phyloP scores from a whole-genome alignment of 2,113 vertebrate species.

The Indicator indicator region DNA sequence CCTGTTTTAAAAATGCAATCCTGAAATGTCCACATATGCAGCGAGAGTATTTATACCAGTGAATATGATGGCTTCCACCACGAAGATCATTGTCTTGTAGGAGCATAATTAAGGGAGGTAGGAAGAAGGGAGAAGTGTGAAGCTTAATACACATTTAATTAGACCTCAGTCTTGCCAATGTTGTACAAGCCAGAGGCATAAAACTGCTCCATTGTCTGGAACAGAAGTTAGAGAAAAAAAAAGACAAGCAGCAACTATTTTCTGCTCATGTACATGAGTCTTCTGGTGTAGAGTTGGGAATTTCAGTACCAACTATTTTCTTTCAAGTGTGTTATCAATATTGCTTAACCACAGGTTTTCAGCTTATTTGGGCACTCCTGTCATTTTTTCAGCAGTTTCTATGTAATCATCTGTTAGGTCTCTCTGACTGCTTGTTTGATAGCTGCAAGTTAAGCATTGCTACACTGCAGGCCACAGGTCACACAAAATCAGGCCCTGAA shows the following conservation, averaged over 20 bases:
- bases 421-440: background rate
- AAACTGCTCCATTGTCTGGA: background rate
- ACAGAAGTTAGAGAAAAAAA: background rate
- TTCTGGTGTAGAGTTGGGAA: background rate
- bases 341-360: background rate
- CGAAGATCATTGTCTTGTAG: background rate
- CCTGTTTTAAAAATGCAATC: background rate
- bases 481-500: conserved; percentile 9
- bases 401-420: background rate
- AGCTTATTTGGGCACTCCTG: background rate
- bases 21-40: background rate
- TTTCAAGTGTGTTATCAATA: background rate
- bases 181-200: background rate
- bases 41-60: background rate
- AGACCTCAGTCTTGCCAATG: background rate
- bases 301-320: background rate
- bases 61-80: background rate
- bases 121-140: background rate
- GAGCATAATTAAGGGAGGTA: background rate
- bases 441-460: background rate
- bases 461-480: background rate
- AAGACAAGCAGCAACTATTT: background rate
- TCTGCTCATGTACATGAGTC: background rate
- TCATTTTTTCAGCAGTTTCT: background rate
- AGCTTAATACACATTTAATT: background rate